Evolutionary conservation across 37 sponge, comb jelly and placozoan genomes (phyloP).

Genomic region (Oscarella lobularis): DNA sequence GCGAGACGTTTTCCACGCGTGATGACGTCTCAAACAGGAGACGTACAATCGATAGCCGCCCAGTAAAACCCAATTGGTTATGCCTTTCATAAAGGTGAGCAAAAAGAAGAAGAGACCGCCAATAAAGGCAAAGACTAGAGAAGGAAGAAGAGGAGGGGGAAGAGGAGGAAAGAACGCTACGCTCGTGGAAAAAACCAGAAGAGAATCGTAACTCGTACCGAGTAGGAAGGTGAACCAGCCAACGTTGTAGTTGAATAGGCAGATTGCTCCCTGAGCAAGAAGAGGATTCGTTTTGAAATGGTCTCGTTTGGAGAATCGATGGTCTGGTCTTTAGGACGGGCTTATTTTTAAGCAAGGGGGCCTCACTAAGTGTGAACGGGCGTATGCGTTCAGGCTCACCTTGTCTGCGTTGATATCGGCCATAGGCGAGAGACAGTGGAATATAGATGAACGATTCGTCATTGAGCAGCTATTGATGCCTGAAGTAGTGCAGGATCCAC

Average conservation of each 20-base stretch:
- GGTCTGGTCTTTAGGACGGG: too few relatives aligned
- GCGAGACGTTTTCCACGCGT: too few relatives aligned
- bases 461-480: background rate
- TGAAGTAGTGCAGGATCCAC: background rate
- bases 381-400: background rate
- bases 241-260: background rate
- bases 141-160: background rate
- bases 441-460: background rate
- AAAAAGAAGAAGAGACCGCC: background rate
- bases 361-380: too few relatives aligned
- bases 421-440: conserved; percentile 4
- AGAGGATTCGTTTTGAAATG: too few relatives aligned
- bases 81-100: background rate
- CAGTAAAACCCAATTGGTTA: background rate
- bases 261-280: background rate
- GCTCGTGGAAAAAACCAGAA: background rate
- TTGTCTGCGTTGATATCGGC: background rate
- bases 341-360: too few relatives aligned
- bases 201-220: background rate
- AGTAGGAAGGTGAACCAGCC: background rate
- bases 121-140: background rate
- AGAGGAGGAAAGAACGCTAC: background rate
- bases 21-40: too few relatives aligned
- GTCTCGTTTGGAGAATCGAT: too few relatives aligned
- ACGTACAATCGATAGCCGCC: background rate